Base-by-base conservation (phyloP, 2,113 vertebrate species). In the Tenebrosternarchus preto region DNA sequence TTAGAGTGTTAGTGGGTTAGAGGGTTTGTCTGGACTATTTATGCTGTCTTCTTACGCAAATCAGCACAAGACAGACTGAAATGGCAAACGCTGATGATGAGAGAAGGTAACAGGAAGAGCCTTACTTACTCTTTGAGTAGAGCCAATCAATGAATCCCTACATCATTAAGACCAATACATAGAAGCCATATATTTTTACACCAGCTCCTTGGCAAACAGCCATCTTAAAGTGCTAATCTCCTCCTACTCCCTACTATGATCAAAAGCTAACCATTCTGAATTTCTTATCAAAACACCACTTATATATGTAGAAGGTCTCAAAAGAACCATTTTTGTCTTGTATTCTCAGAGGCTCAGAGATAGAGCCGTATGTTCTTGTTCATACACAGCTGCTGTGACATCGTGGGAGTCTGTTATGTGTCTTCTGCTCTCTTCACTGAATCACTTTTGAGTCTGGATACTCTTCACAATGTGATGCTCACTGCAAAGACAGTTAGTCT, bases 221-320 rank as follows among this genome's bases (percentile, higher is more conserved):
- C 78, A 39, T 73, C 66, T 43, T 56, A 64, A 66, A 64, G 19
- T 73, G 46, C 46, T 73, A 73, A 80, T 73, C 78, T 39, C 56
- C 60, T 64, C 68, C 12, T n/a, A 53, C 53, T n/a, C 24, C 39
- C 63, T 60, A 56, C 16, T 22, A 66, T 39, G 78, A 66, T 80
- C 70, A 73, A 66, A 73, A 39, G 60, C 22, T 7, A 64, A 27
- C n/a, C 17, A 15, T 56, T 80, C 46, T 53, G 22, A 73, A 46
- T 39, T 27, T 56, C 50, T 27, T 39, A 66, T 66, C 39, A 63
- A 64, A 64, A 63, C 6, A 24, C 11, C 33, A n/a, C n/a, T 22
- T 70, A 24, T 59, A 24, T 46, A 22, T 59, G 56, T 36, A 27
- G 55, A 46, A 71, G 67, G 43, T 50, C 43, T 50, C 43, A 50